Evolutionary conservation across 2,113 vertebrate genomes (phyloP).

Genomic region (Pholis gunnellus): DNA sequence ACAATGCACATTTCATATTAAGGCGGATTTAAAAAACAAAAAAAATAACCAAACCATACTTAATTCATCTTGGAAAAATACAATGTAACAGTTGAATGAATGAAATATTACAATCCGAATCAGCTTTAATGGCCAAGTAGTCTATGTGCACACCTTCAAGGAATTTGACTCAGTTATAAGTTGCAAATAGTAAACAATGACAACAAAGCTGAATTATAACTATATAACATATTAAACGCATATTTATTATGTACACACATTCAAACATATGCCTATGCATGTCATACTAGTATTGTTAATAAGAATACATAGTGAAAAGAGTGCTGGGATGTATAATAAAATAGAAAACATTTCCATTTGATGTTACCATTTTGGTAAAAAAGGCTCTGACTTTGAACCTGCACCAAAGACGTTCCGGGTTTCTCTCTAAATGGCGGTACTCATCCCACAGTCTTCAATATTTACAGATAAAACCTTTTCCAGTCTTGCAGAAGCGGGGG

Average conservation of each 20-base stretch:
- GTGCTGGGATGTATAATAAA: no score
- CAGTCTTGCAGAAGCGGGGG: neutral
- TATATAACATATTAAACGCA: neutral
- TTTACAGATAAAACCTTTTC: neutral
- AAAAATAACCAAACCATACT: no score
- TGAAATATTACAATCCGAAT: neutral
- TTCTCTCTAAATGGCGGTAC: neutral
- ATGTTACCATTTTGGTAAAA: neutral
- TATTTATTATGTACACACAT: neutral
- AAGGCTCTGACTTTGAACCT: neutral
- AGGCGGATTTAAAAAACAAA: no score
- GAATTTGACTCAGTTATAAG: neutral
- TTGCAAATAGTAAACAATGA: neutral
- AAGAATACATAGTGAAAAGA: no score
- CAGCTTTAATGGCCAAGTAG: neutral
- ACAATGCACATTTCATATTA: neutral
- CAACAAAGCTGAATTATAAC: neutral
- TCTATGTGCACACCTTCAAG: neutral
- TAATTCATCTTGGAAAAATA: neutral
- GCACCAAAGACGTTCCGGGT: neutral
- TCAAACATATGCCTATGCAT: no score
- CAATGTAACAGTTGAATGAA: neutral
- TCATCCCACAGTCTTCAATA: neutral
- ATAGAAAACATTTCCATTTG: neutral
- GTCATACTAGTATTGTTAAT: no score